Evolutionary conservation across 2,888 invertebrate genomes (phyloP), one percentile per base, ranked within the genome.

Genomic region (Nemurella pictetii): DNA sequence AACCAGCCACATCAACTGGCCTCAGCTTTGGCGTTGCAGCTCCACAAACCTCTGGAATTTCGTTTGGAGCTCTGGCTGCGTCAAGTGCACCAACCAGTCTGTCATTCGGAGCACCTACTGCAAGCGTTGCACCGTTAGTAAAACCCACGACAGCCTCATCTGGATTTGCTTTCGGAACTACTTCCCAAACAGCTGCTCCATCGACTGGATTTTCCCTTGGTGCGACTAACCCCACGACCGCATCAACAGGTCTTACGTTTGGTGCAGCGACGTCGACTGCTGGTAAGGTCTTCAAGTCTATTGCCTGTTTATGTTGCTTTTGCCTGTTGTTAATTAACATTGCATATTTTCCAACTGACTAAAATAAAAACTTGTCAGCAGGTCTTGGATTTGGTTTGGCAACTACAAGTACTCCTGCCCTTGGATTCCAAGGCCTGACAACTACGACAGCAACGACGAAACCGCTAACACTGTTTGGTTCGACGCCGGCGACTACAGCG

Each of bases 11-110:
- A 72, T 30, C 87, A 2, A 87, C 87, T 85, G 86, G 87, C 0
- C 87, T 89, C 80, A 35, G 82, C n/a, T 84, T 85, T 77, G 85
- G 83, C 12, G 20, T 83, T 73, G 12, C 82, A 0, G 87, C 89
- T 0, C 89, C 90, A 15, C 87, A n/a, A 83, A 85, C 30, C 75
- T 87, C 86, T 85, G 88, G 88, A 87, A 86, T 90, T n/a, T 88
- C 86, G n/a, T 90, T 90, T 86, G 89, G 89, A 7, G 88, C 89
- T 9, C 80, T 87, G 7, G 85, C 87, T 30, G 84, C 87, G 15
- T 82, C 87, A 7, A 84, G 87, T 29, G 84, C 87, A 72, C 29
- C 82, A 7, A 72, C 72, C 0, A 82, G 86, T 25, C 86, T 88
- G 75, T 84, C 86, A 30, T 86, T 88, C 55, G 84, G 85, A 4